phyloP scores from a whole-genome alignment of 2,797 vertebrate species.

The Neomorphus geoffroyi region DNA sequence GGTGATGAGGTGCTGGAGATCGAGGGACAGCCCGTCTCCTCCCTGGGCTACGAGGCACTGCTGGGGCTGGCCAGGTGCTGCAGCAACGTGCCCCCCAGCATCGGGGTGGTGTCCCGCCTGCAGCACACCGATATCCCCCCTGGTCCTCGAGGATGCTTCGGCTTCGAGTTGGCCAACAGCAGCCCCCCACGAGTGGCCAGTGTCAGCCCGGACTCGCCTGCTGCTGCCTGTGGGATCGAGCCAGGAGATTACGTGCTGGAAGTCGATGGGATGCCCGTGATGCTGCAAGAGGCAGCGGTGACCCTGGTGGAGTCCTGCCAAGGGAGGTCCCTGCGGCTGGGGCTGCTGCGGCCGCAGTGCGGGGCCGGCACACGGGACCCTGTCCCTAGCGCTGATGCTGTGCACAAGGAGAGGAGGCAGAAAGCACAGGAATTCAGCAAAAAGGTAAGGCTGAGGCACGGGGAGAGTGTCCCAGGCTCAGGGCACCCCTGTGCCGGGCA shows the following conservation, averaged over 20 bases:
- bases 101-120: conserved; percentile 91
- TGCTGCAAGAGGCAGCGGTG: conserved; percentile 76
- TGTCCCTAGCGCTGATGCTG: conserved; percentile 53
- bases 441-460: conserved; percentile 73
- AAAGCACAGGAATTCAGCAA: conserved; percentile 92
- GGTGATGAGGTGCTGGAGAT: conserved; percentile 97
- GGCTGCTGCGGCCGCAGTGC: conserved; percentile 81
- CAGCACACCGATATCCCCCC: conserved; percentile 82
- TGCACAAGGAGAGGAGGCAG: conserved; percentile 83
- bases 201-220: conserved; percentile 82
- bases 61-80: conserved; percentile 85
- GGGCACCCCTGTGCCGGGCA: accelerated
- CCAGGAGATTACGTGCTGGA: conserved; percentile 88
- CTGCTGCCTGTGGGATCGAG: conserved; percentile 81
- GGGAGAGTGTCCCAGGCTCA: accelerated
- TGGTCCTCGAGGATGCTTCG: conserved; percentile 78
- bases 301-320: conserved; percentile 80
- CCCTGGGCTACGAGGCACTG: conserved; percentile 81
- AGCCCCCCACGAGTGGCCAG: conserved; percentile 85
- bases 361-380: conserved; percentile 62
- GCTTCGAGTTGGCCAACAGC: conserved; percentile 82
- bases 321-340: conserved; percentile 79
- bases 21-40: conserved; percentile 89
- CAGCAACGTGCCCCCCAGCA: conserved; percentile 91
- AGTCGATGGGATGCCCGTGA: conserved; percentile 83